Evolutionary conservation across 2,797 vertebrate genomes (phyloP).

Genomic region (Etheostoma nigrum): DNA sequence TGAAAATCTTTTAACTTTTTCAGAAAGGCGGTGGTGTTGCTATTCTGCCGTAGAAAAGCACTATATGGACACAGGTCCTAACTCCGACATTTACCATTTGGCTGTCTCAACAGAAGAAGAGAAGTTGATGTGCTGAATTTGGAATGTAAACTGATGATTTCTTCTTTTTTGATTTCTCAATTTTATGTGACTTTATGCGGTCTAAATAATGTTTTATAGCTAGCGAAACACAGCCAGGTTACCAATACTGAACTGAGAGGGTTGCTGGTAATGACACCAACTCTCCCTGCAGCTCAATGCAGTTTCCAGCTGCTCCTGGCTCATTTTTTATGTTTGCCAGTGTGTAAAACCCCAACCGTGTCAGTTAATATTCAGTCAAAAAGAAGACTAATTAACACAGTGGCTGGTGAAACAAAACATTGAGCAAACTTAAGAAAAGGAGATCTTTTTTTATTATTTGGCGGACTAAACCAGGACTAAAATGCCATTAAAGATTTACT

Average conservation of each 20-base stretch:
- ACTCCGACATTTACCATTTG: slow-evolving; percentile 5
- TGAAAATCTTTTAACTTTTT: no score
- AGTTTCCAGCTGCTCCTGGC: no score
- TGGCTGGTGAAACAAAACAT: neutral
- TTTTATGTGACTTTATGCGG: neutral
- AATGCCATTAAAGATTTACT: no score
- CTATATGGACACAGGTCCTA: no score
- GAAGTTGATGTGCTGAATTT: slow-evolving; percentile 12
- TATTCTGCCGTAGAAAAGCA: no score
- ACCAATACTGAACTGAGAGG: neutral
- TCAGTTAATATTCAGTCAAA: no score
- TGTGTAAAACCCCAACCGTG: no score
- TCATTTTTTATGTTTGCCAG: slow-evolving; percentile 20
- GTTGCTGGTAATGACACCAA: slow-evolving; percentile 1
- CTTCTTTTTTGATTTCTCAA: neutral
- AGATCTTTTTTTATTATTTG: neutral
- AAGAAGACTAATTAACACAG: neutral
- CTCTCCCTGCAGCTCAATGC: neutral
- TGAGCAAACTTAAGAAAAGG: neutral
- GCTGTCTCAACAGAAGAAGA: slow-evolving; percentile 1
- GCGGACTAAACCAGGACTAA: neutral
- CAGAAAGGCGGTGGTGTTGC: no score
- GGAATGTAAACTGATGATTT: slow-evolving; percentile 2
- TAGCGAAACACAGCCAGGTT: neutral
- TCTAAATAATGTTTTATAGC: slow-evolving; percentile 10